Conservation (phyloP, 1,140 invertebrate species). For the Cataglyphis hispanica region DNA sequence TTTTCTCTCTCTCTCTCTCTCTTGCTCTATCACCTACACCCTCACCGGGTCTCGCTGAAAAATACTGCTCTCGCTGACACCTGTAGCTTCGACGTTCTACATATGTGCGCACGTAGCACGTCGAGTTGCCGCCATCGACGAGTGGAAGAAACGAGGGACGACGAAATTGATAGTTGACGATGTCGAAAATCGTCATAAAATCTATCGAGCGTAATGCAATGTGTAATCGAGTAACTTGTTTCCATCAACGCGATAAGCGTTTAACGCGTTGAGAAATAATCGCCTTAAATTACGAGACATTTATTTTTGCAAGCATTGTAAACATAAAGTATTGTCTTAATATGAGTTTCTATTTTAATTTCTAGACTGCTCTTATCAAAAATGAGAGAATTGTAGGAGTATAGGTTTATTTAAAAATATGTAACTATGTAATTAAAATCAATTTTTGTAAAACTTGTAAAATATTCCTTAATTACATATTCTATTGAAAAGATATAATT, state of each 20-base stretch:
- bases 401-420: no score
- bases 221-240: background rate
- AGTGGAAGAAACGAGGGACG: conserved; percentile 67
- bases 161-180: conserved; percentile 66
- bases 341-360: no score
- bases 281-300: background rate
- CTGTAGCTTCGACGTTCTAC: conserved; percentile 86
- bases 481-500: no score
- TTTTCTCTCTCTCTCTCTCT: conserved; percentile 47
- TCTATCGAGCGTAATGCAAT: conserved; percentile 5
- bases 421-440: no score
- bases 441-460: no score
- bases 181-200: conserved; percentile 67
- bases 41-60: conserved; percentile 81
- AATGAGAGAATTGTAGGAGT: no score
- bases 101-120: conserved; percentile 78
- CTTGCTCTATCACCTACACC: conserved; percentile 74
- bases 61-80: conserved; percentile 86
- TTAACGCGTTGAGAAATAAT: background rate
- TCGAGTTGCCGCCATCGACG: conserved; percentile 55
- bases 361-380: no score
- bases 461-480: no score
- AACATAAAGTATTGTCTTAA: no score
- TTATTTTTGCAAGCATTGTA: background rate
- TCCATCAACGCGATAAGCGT: background rate